Evolutionary conservation across 2,888 invertebrate genomes (phyloP).

Genomic region (Spialia ferax): DNA sequence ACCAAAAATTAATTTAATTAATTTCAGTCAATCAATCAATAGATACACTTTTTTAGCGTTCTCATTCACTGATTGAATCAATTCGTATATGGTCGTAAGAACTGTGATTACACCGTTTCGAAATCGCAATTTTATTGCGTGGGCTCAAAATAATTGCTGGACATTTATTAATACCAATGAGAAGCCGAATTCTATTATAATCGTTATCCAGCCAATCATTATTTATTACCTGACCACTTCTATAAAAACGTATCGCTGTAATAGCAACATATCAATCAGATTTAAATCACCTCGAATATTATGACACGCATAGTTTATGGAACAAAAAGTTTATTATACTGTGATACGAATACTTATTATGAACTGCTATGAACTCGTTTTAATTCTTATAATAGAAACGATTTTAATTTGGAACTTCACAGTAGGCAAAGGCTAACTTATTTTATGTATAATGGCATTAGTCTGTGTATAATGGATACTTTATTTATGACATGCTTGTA

Average conservation of each 20-base stretch:
- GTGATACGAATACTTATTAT: neutral
- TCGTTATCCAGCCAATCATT: constrained; percentile 38
- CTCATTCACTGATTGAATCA: neutral
- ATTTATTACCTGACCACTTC: constrained; percentile 63
- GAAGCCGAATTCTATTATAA: constrained; percentile 15
- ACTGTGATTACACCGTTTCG: constrained; percentile 1
- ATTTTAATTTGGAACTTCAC: neutral
- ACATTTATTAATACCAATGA: constrained; percentile 12
- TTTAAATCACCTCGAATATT: constrained; percentile 48
- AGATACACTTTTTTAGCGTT: neutral
- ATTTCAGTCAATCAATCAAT: neutral
- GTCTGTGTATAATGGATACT: too few species aligned
- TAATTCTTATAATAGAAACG: neutral
- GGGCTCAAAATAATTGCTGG: constrained; percentile 12
- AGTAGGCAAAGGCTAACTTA: too few species aligned
- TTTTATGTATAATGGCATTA: too few species aligned
- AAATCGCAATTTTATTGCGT: constrained; percentile 14
- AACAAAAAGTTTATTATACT: constrained; percentile 9
- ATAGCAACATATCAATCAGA: constrained; percentile 61
- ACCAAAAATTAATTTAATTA: neutral
- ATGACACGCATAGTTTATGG: constrained; percentile 15
- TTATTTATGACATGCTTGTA: too few species aligned
- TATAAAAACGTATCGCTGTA: constrained; percentile 53
- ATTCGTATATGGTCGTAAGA: neutral
- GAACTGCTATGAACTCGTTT: constrained; percentile 3